These are phyloP conservation scores for Drosophila seguyi DNA, from an alignment of 1,140 invertebrate species.

Conservation along the genomic window DNA sequence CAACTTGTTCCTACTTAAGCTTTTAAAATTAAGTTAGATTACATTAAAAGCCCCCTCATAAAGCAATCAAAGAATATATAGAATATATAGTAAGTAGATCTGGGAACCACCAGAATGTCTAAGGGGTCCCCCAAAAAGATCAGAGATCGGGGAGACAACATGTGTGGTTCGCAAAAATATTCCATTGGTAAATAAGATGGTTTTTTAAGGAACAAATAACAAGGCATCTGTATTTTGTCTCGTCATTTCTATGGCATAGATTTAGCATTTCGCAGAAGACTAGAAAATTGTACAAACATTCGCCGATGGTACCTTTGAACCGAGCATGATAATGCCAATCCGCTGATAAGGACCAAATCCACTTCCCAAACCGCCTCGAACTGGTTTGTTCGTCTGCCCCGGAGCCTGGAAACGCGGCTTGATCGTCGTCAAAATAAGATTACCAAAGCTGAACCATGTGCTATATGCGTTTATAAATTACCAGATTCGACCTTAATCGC, in stretches of 20 bases:
- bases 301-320: conserved; percentile 69
- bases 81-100: not conserved
- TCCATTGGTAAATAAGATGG: conserved; percentile 56
- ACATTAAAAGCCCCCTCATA: not conserved
- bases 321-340: conserved; percentile 56
- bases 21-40: not conserved
- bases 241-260: conserved; percentile 63
- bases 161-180: conserved; percentile 44
- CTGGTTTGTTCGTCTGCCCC: conserved; percentile 48
- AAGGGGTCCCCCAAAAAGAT: not conserved
- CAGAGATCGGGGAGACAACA: not conserved
- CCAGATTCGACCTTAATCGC: conserved; percentile 71
- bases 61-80: not conserved
- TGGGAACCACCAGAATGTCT: conserved; percentile 21
- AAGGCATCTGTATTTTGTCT: conserved; percentile 25
- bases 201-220: conserved; percentile 21
- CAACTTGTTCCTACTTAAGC: not conserved
- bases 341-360: conserved; percentile 64
- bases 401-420: conserved; percentile 34
- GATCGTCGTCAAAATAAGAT: conserved; percentile 45
- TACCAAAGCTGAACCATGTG: conserved; percentile 70
- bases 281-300: conserved; percentile 48
- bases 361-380: conserved; percentile 59
- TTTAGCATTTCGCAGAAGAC: conserved; percentile 48
- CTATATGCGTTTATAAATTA: conserved; percentile 64